These are phyloP conservation scores for Volucella inanis DNA, from an alignment of 2,888 invertebrate genomes.

Conservation along the genomic window DNA sequence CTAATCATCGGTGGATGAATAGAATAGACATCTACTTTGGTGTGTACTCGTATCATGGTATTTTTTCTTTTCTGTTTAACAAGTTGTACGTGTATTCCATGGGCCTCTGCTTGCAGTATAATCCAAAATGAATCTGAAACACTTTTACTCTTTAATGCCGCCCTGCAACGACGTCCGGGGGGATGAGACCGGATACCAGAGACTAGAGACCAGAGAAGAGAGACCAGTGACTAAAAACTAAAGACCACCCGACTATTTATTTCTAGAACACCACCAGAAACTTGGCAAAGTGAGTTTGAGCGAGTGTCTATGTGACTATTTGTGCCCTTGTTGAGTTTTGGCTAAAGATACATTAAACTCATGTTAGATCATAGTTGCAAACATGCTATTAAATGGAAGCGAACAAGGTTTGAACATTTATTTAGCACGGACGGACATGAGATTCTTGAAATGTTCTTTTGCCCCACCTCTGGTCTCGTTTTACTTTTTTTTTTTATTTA, in stretches of 20 bases:
- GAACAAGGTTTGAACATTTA: slow-evolving; percentile 75
- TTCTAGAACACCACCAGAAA: slow-evolving; percentile 49
- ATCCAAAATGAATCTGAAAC: slow-evolving; percentile 76
- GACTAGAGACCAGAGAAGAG: background rate
- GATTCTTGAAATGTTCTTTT: slow-evolving; percentile 72
- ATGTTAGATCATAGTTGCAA: slow-evolving; percentile 75
- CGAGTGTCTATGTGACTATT: slow-evolving; percentile 66
- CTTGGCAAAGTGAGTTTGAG: slow-evolving; percentile 52
- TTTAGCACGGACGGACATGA: slow-evolving; percentile 75
- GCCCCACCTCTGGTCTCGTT: slow-evolving; percentile 39
- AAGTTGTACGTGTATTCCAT: slow-evolving; percentile 79
- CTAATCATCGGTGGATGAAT: slow-evolving; percentile 72
- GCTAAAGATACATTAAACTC: slow-evolving; percentile 75
- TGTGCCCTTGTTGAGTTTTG: slow-evolving; percentile 72
- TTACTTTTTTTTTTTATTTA: slow-evolving; percentile 4
- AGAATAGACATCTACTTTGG: slow-evolving; percentile 72
- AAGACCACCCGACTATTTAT: slow-evolving; percentile 44
- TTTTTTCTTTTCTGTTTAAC: slow-evolving; percentile 80
- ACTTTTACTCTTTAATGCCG: slow-evolving; percentile 72
- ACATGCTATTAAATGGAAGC: slow-evolving; percentile 75
- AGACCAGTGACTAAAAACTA: too few species aligned
- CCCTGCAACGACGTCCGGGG: slow-evolving; percentile 15
- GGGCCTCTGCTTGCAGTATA: slow-evolving; percentile 56
- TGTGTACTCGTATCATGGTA: slow-evolving; percentile 73
- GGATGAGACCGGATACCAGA: slow-evolving; percentile 5